These are phyloP conservation scores for Cosmia trapezina DNA, from an alignment of 2,888 invertebrate species.

Conservation along the genomic window DNA sequence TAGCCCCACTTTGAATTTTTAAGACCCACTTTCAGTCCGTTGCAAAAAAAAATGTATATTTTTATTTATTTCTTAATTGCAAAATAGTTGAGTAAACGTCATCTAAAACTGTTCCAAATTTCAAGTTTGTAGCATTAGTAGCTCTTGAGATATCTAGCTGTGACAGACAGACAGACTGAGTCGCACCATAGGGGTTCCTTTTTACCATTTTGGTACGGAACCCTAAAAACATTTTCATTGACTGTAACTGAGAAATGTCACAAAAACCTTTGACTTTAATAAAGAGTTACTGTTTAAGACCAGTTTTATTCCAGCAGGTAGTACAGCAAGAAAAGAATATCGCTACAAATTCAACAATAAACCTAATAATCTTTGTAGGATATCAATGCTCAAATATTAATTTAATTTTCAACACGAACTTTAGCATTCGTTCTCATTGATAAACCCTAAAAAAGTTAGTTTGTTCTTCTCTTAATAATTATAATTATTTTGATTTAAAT, in stretches of 20 bases:
- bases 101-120: no score
- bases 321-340: not conserved
- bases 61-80: no score
- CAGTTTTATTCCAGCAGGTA: not conserved
- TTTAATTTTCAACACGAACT: not conserved
- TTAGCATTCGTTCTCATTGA: not conserved
- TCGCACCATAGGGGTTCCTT: no score
- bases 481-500: not conserved
- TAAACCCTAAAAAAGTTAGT: not conserved
- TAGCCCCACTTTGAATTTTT: no score
- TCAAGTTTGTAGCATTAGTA: no score
- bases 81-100: no score
- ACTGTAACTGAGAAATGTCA: not conserved
- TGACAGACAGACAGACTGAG: no score
- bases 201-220: no score
- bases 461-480: not conserved
- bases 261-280: not conserved
- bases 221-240: not conserved
- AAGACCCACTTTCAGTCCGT: no score
- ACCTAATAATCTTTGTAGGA: no score
- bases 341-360: not conserved
- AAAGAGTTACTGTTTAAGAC: not conserved
- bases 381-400: not conserved
- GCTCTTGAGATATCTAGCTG: no score
- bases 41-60: no score